Evolutionary conservation across 2,113 vertebrate species (phyloP).

Genomic region (Zapornia atra): DNA sequence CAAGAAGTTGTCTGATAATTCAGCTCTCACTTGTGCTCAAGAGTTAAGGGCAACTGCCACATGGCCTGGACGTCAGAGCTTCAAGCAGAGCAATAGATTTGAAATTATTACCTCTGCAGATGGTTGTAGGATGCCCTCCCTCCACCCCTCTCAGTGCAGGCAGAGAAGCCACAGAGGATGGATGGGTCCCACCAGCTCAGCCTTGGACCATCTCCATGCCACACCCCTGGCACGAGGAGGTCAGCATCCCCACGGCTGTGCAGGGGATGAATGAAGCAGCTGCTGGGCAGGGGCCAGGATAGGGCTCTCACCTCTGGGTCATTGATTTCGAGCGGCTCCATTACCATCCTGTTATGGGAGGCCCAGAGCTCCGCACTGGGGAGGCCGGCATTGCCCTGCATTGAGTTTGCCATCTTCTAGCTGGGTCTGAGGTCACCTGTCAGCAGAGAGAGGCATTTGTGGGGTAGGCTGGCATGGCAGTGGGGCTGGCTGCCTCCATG

Average conservation of each 20-base stretch:
- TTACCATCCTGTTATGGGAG: constrained; percentile 88
- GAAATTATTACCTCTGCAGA: not conserved
- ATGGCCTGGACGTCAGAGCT: not conserved
- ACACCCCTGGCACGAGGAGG: rapidly evolving
- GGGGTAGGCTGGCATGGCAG: not conserved
- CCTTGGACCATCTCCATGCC: not conserved
- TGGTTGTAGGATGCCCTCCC: not conserved
- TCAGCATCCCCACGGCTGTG: not conserved
- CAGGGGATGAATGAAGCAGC: rapidly evolving
- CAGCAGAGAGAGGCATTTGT: not conserved
- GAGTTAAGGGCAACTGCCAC: not conserved
- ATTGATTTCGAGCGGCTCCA: constrained; percentile 81
- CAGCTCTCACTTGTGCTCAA: not conserved
- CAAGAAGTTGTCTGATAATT: not conserved
- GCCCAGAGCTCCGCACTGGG: constrained; percentile 78
- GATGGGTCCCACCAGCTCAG: not conserved
- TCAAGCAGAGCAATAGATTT: not conserved
- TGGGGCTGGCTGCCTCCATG: not conserved
- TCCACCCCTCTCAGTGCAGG: not conserved
- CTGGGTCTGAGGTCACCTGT: not conserved
- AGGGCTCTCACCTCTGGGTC: constrained; percentile 86
- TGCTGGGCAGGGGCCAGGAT: not conserved
- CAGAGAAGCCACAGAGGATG: not conserved
- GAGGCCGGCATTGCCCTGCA: not conserved
- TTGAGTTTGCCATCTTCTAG: constrained; percentile 64